These are phyloP conservation scores for Synanceia verrucosa DNA, from an alignment of 2,797 vertebrate genomes.

Conservation along the genomic window DNA sequence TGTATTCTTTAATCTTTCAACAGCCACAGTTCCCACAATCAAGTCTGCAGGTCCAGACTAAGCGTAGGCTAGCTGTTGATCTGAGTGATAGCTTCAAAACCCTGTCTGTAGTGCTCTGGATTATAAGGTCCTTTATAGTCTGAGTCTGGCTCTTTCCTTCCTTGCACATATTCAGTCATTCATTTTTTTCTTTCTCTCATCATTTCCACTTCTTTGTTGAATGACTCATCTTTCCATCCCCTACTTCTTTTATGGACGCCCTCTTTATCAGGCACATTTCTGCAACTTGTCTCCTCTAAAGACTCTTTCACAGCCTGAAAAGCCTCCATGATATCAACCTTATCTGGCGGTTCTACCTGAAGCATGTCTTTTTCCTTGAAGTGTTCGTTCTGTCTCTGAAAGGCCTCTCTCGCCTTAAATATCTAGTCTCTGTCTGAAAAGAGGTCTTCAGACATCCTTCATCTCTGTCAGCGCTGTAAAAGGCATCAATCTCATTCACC, in stretches of 20 bases:
- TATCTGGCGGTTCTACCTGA: slow-evolving; percentile 40
- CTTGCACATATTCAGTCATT: slow-evolving; percentile 16
- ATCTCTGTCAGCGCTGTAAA: slow-evolving; percentile 32
- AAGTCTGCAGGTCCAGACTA: slow-evolving; percentile 23
- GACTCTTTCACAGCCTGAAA: slow-evolving; percentile 51
- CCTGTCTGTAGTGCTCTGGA: slow-evolving; percentile 29
- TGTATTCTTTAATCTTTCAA: slow-evolving; percentile 54
- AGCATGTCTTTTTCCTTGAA: slow-evolving; percentile 35
- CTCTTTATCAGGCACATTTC: slow-evolving; percentile 48
- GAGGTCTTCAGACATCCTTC: slow-evolving; percentile 20
- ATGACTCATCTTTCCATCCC: slow-evolving; percentile 57
- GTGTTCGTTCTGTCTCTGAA: slow-evolving; percentile 32
- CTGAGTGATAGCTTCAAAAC: slow-evolving; percentile 44
- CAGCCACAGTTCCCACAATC: slow-evolving; percentile 40
- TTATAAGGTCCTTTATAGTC: slow-evolving; percentile 32
- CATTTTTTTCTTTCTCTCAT: slow-evolving; percentile 38
- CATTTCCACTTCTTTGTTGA: slow-evolving; percentile 54
- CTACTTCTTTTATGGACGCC: slow-evolving; percentile 48
- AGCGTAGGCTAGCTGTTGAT: slow-evolving; percentile 48
- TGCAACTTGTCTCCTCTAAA: slow-evolving; percentile 31
- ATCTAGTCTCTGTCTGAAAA: slow-evolving; percentile 37
- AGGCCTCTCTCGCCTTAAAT: slow-evolving; percentile 31
- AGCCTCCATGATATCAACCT: slow-evolving; percentile 40
- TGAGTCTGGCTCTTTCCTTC: slow-evolving; percentile 23
- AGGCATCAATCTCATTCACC: slow-evolving; percentile 27